Evolutionary conservation across 2,113 vertebrate species (phyloP).

Genomic region (Sminthopsis crassicaudata): DNA sequence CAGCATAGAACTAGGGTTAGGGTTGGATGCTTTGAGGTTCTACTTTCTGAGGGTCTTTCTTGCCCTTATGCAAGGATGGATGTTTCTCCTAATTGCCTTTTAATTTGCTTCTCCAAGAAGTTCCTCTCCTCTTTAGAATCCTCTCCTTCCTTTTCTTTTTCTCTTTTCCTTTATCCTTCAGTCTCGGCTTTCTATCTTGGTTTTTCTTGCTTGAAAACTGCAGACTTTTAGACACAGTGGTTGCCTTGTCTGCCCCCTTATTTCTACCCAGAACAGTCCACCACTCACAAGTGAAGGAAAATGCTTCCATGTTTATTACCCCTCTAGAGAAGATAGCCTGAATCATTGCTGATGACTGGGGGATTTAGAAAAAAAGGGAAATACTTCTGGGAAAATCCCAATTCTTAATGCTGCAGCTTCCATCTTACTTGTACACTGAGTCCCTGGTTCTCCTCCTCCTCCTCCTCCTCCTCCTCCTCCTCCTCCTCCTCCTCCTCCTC

Average conservation of each 20-base stretch:
- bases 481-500: too few species aligned
- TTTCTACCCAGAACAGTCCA: not conserved
- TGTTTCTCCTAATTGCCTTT: not conserved
- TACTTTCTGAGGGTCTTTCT: not conserved
- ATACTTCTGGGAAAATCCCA: not conserved
- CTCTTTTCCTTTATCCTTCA: not conserved
- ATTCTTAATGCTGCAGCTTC: not conserved
- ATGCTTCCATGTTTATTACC: not conserved
- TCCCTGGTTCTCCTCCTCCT: not conserved
- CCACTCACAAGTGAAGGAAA: too few species aligned
- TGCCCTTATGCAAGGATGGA: not conserved
- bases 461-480: too few species aligned
- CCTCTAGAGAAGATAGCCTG: not conserved
- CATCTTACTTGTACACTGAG: not conserved
- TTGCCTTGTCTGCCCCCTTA: not conserved
- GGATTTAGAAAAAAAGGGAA: not conserved
- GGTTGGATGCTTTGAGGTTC: not conserved
- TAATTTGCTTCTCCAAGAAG: not conserved
- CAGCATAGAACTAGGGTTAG: not conserved
- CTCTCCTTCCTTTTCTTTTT: not conserved
- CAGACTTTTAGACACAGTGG: not conserved
- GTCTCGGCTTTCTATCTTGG: not conserved
- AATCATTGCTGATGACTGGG: not conserved
- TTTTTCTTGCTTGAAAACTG: conserved; percentile 4
- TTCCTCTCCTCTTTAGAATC: not conserved